These are phyloP conservation scores for Chiropotes sagulatus DNA, from an alignment of 2,797 vertebrate species.

Conservation along the genomic window DNA sequence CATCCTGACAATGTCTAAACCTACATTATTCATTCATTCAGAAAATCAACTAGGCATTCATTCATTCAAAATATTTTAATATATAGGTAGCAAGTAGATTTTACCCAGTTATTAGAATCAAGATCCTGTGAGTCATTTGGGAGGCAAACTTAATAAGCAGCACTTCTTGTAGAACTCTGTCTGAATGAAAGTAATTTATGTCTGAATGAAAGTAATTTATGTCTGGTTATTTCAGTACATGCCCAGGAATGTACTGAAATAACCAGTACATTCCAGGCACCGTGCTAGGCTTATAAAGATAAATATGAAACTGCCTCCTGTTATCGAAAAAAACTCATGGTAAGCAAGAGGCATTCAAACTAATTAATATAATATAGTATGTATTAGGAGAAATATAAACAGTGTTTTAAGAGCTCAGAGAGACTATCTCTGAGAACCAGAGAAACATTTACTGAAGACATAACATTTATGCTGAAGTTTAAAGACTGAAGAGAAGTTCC, in stretches of 20 bases:
- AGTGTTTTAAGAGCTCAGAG: background rate
- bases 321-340: background rate
- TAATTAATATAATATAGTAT: background rate
- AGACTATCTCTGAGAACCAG: background rate
- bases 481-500: background rate
- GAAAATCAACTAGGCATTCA: background rate
- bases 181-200: background rate
- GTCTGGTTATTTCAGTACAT: background rate
- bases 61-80: background rate
- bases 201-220: background rate
- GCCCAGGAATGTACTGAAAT: too few species aligned
- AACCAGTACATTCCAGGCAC: background rate
- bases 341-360: background rate
- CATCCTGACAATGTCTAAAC: background rate
- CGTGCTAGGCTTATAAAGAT: background rate
- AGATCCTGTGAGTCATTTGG: background rate
- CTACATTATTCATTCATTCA: background rate
- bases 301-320: background rate
- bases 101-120: background rate
- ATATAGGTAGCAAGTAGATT: background rate
- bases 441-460: background rate
- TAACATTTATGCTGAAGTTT: background rate
- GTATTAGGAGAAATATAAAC: background rate
- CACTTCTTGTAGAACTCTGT: background rate
- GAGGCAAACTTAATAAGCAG: background rate